A percentile compares a stretch with the other conserved stretches of the same genome.
Conservation (phyloP, 2,888 invertebrate species). For the Drosophila merina region DNA sequence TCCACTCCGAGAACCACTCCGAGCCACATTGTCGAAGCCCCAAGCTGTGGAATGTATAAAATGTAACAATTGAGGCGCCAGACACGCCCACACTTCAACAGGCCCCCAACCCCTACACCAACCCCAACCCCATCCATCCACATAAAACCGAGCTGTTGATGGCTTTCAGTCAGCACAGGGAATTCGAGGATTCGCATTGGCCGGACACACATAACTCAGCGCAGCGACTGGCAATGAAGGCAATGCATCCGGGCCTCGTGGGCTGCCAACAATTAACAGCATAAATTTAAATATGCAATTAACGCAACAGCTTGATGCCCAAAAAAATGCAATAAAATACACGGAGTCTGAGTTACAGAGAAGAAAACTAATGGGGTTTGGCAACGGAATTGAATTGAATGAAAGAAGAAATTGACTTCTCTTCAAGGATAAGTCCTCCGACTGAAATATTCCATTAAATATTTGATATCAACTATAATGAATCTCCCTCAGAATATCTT, state of each 20-base stretch:
- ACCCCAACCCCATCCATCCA: conserved; percentile 8
- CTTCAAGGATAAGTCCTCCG: not conserved
- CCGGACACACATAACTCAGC: conserved; percentile 39
- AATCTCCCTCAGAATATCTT: not conserved
- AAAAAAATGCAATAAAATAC: conserved; percentile 21
- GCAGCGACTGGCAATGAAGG: conserved; percentile 43
- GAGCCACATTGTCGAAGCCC: not conserved
- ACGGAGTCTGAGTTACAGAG: not conserved
- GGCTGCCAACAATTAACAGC: conserved; percentile 70
- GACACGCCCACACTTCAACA: conserved; percentile 25
- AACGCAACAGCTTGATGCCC: conserved; percentile 76
- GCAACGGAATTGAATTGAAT: not conserved
- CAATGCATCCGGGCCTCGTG: conserved; percentile 42
- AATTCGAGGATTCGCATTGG: conserved; percentile 25
- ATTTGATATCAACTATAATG: not conserved
- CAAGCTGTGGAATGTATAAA: conserved; percentile 21
- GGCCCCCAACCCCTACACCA: not conserved
- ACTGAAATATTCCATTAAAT: not conserved
- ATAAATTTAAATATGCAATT: conserved; percentile 81
- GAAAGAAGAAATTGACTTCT: not conserved
- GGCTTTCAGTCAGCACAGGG: conserved; percentile 39
- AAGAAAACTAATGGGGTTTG: not conserved
- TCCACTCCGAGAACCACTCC: not conserved
- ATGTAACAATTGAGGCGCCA: conserved; percentile 35
- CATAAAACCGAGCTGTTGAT: conserved; percentile 32